Percentiles rank a stretch among this genome's conserved stretches.
Evolutionary conservation across 2,888 invertebrate species (phyloP).

Genomic region (Amiota minor): DNA sequence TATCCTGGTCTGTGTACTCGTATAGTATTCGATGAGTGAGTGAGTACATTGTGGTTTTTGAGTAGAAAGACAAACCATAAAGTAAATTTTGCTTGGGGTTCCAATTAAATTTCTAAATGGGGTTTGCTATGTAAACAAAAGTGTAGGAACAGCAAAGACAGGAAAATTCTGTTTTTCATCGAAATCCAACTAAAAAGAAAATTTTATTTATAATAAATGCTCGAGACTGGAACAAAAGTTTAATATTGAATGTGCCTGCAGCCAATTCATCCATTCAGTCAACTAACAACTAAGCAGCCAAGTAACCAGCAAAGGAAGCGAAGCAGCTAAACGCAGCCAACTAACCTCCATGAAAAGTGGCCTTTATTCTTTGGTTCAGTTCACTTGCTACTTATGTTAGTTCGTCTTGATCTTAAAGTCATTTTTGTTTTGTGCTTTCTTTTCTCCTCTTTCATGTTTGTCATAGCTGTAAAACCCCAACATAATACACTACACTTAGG

Average conservation of each 20-base stretch:
- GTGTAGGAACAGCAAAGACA: background rate
- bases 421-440: conserved; percentile 2
- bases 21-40: too few relatives aligned
- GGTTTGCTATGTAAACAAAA: conserved; percentile 23
- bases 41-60: background rate
- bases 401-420: background rate
- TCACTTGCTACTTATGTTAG: too few relatives aligned
- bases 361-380: too few relatives aligned
- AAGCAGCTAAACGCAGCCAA: background rate
- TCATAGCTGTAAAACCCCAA: too few relatives aligned
- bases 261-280: background rate
- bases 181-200: conserved; percentile 15
- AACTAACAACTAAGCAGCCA: too few relatives aligned
- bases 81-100: conserved; percentile 16
- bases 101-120: conserved; percentile 19
- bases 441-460: background rate
- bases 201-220: conserved; percentile 55
- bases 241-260: conserved; percentile 60
- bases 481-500: too few relatives aligned
- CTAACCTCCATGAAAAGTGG: background rate
- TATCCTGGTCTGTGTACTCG: too few relatives aligned
- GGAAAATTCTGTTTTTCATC: background rate
- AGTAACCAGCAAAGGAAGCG: background rate
- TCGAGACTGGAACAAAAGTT: conserved; percentile 55
- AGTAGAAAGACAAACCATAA: conserved; percentile 3